Evolutionary conservation across 2,113 vertebrate species (phyloP).

Genomic region (Pteropus alecto): DNA sequence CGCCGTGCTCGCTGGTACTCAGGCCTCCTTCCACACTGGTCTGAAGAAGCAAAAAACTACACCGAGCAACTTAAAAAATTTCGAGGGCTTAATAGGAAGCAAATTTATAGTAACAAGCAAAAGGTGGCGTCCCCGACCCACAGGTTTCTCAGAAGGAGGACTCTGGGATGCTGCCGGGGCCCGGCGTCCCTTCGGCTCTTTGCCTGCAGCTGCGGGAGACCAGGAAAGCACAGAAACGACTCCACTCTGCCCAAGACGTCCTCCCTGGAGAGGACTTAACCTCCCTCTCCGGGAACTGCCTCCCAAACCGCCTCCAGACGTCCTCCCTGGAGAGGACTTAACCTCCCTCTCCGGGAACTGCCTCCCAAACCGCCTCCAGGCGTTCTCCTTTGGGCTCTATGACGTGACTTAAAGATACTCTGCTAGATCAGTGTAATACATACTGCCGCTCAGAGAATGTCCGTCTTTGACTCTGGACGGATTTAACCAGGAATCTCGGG

Average conservation of each 20-base stretch:
- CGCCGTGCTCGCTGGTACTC: fast-evolving
- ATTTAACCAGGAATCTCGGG: background rate
- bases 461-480: background rate
- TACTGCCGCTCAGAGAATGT: background rate
- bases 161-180: background rate
- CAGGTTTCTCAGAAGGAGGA: background rate
- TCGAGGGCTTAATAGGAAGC: background rate
- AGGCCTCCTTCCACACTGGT: fast-evolving
- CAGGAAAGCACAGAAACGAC: background rate
- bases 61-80: background rate
- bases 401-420: background rate
- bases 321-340: background rate
- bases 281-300: background rate
- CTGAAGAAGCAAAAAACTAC: background rate
- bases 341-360: background rate
- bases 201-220: background rate
- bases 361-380: background rate
- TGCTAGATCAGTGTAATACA: fast-evolving
- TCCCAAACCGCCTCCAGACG: background rate
- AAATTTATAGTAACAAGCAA: background rate
- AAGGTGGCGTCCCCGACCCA: background rate
- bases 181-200: background rate
- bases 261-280: background rate
- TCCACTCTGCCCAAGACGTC: background rate
- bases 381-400: background rate